Base-by-base conservation (phyloP, 2,888 invertebrate genomes). In the Xestobium rufovillosum region DNA sequence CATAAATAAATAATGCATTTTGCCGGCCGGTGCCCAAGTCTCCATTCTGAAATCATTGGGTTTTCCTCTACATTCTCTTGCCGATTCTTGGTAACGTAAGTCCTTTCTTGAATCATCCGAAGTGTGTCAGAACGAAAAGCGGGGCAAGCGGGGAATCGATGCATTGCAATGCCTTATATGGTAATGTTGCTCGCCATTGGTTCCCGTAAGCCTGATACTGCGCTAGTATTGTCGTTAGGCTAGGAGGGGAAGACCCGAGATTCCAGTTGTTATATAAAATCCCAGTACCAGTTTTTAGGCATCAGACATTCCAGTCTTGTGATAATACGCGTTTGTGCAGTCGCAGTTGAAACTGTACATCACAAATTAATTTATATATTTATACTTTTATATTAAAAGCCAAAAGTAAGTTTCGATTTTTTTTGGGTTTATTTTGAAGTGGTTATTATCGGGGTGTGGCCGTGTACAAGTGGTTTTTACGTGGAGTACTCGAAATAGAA, bases 81-180 rank as follows among this genome's bases (percentile, higher is more conserved):
- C n/a, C n/a, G n/a, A n/a, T 31, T 14, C 13, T 29, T 10, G 4
- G 13, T 12, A 29, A 42, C 26, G 13, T 39, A 31, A 31, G 31
- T 39, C 36, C 19, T 23, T 41, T 30, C 25, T 34, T 23, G 6
- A 31, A 19, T 38, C 31, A 35, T 37, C 9, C 17, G 47, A 57
- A 53, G 54, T 56, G 44, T 57, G 56, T 53, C 55, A 56, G 31
- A 36, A 42, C 25, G 36, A 42, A 42, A 48, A 43, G 49, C 38
- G 49, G 49, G 49, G 48, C 42, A 46, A 36, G 46, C 53, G 56
- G 55, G 67, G 65, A 57, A 72, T 70, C 73, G 70, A 69, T 72
- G 68, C 73, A 74, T 71, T 73, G 66, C 69, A 73, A 74, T 75
- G 72, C 82, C 82, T 76, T 82, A 82, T 82, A 82, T 79, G 82